A percentile compares a stretch with the other conserved stretches of the same genome.
Conservation (phyloP, 2,113 vertebrate species). For the Mionectes macconnelli region DNA sequence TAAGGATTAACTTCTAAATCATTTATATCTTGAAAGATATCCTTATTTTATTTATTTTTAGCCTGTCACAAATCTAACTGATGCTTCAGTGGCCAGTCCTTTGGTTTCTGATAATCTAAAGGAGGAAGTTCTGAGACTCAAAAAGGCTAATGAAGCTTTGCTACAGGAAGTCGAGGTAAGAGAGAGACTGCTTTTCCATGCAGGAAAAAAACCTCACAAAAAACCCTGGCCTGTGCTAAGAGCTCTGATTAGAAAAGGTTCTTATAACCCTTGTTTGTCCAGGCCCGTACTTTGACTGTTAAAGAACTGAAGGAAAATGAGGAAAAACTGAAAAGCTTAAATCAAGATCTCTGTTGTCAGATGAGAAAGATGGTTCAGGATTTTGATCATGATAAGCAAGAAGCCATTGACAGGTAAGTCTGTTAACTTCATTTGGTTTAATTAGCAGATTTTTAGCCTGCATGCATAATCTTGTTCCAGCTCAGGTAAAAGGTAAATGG, state of each 20-base stretch:
- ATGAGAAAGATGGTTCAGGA: slow-evolving; percentile 96
- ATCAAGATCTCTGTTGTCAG: slow-evolving; percentile 90
- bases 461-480: background rate
- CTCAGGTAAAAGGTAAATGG: no score
- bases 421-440: background rate
- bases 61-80: slow-evolving; percentile 63
- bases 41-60: slow-evolving; percentile 44
- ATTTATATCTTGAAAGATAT: background rate
- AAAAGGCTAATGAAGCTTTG: slow-evolving; percentile 78
- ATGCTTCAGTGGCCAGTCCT: slow-evolving; percentile 5
- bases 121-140: slow-evolving; percentile 77
- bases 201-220: background rate
- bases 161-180: slow-evolving; percentile 83
- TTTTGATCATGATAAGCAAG: slow-evolving; percentile 92
- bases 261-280: background rate
- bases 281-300: slow-evolving; percentile 75
- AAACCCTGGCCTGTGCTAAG: background rate
- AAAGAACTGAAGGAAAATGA: slow-evolving; percentile 83
- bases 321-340: slow-evolving; percentile 83
- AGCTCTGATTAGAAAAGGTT: background rate
- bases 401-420: slow-evolving; percentile 82
- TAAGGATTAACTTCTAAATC: background rate
- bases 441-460: background rate
- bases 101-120: slow-evolving; percentile 45
- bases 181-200: background rate